phyloP scores from a whole-genome alignment of 2,888 invertebrate species.

The Ethmia dodecea region DNA sequence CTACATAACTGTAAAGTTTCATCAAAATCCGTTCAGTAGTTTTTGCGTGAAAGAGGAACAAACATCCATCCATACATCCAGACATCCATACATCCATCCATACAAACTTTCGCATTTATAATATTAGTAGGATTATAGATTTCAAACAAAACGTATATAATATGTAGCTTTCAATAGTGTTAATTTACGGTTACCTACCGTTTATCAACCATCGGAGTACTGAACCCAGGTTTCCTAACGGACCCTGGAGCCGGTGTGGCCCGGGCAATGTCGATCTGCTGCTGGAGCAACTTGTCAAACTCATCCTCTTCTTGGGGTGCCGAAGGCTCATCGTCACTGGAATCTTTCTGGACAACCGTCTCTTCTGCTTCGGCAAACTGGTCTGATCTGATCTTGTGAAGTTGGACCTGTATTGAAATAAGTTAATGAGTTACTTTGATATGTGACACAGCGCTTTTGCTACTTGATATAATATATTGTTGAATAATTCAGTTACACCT shows the following conservation, averaged over 20 bases:
- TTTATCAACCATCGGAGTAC: slow-evolving; percentile 29
- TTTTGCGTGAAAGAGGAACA: too few species aligned
- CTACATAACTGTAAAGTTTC: too few species aligned
- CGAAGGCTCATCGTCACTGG: slow-evolving; percentile 60
- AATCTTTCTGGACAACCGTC: slow-evolving; percentile 54
- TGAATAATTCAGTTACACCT: too few species aligned
- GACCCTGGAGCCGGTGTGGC: slow-evolving; percentile 51
- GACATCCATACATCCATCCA: too few species aligned
- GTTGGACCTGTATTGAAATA: slow-evolving; percentile 77
- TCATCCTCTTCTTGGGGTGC: slow-evolving; percentile 72
- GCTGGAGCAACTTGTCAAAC: slow-evolving; percentile 80
- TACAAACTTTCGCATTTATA: too few species aligned
- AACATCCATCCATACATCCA: too few species aligned
- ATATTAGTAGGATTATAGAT: too few species aligned
- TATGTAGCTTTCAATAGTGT: slow-evolving; percentile 19
- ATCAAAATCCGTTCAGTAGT: too few species aligned
- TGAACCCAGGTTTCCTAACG: slow-evolving; percentile 29
- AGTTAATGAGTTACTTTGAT: too few species aligned
- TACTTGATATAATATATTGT: too few species aligned
- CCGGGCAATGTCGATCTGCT: slow-evolving; percentile 80
- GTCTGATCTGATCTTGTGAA: slow-evolving; percentile 81
- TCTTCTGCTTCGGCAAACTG: slow-evolving; percentile 72
- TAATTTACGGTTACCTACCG: slow-evolving; percentile 27
- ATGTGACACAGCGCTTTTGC: too few species aligned
- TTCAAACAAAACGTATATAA: too few species aligned